Evolutionary conservation across 2,113 vertebrate genomes (phyloP), one percentile per base, ranked within the genome.

Genomic region (Sakesphorus luctuosus): DNA sequence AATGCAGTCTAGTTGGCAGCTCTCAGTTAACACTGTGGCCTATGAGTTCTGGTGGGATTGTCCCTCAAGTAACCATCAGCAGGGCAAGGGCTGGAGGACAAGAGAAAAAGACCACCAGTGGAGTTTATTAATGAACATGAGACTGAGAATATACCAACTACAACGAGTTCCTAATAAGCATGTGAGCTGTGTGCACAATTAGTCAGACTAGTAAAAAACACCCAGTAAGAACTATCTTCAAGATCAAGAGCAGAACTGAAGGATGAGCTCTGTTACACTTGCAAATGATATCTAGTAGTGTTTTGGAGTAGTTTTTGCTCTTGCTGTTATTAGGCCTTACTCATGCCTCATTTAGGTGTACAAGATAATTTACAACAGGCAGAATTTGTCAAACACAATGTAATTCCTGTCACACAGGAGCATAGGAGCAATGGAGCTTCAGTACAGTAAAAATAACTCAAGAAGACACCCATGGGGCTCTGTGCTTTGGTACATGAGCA

Each of bases 121-220:
- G 44, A 92, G 31, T 25, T 65, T 28, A 68, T 71, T 52, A 82
- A 65, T 2, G 2, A 87, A 20, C 13, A 16, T 4, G 40, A 78
- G 23, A 94, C 0, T 55, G 47, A 76, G 44, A 0, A 0, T 20
- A 56, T 8, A 68, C 11, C 80, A 72, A 78, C 31, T 29, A 81
- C 5, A 55, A 28, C 0, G 0, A 19, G 59, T 11, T 92, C 65
- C 59, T 77, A 78, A 52, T 7, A 3, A 72, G 87, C 29, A 19
- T 1, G 4, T 1, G 0, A 43, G n/a, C 33, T 1, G 4, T 0
- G 0, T 46, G n/a, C 38, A 18, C 23, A 31, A 21, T 18, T 67
- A 61, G 31, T 80, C 18, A 69, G 31, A 82, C 21, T 6, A 56
- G 58, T 23, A 21, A 84, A 87, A 62, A 72, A 31, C 26, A 59